phyloP scores from a whole-genome alignment of 1,140 invertebrate species.

The Sesamia nonagrioides region DNA sequence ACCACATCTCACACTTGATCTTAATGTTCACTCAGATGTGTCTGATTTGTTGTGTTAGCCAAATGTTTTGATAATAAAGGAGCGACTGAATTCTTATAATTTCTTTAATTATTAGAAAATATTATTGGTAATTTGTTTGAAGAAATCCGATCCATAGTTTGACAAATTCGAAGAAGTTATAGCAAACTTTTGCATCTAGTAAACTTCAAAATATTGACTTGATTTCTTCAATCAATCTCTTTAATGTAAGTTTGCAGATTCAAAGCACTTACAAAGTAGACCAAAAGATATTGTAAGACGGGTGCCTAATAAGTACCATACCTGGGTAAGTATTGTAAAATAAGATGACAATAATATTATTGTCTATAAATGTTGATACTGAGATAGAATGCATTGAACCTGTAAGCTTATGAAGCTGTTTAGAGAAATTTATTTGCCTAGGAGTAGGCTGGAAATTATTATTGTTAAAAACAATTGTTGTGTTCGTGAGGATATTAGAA shows the following conservation, averaged over 20 bases:
- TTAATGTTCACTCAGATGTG: slow-evolving; percentile 21
- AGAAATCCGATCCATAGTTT: slow-evolving; percentile 11
- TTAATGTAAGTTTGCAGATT: slow-evolving; percentile 22
- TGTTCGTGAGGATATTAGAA: slow-evolving; percentile 70
- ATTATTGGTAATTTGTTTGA: slow-evolving; percentile 1
- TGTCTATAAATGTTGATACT: neutral
- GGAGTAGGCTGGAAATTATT: slow-evolving; percentile 47
- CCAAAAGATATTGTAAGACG: neutral
- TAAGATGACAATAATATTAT: slow-evolving; percentile 5
- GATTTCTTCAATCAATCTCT: slow-evolving; percentile 5
- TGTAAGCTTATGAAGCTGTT: slow-evolving; percentile 29
- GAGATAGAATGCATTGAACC: neutral
- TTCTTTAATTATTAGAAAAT: slow-evolving; percentile 34
- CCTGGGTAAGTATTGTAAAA: neutral
- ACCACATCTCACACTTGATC: neutral
- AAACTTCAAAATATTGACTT: neutral
- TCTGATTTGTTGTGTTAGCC: no score
- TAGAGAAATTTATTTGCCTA: slow-evolving; percentile 47
- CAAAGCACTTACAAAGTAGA: neutral
- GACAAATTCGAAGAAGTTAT: neutral
- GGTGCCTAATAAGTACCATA: neutral
- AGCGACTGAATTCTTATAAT: slow-evolving; percentile 46
- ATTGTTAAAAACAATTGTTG: slow-evolving; percentile 70
- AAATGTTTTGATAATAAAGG: no score
- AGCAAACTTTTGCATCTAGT: neutral